Evolutionary conservation across 2,797 vertebrate genomes (phyloP).

Genomic region (Scarus forsteni): DNA sequence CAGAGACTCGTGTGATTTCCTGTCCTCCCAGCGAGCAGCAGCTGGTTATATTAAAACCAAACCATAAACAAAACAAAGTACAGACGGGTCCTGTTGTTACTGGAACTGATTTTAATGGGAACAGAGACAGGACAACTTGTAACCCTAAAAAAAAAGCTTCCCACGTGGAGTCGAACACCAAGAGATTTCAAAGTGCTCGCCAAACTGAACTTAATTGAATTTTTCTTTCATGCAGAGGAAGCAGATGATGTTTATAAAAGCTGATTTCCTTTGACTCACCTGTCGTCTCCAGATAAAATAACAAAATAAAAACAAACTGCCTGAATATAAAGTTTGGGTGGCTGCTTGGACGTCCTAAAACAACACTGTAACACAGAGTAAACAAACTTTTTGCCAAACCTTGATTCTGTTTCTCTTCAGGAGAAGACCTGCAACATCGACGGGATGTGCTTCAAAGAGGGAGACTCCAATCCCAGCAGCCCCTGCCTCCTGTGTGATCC

Average conservation of each 20-base stretch:
- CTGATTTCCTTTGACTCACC: slow-evolving; percentile 41
- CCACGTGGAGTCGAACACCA: slow-evolving; percentile 15
- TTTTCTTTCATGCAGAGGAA: not conserved
- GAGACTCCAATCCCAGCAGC: slow-evolving; percentile 84
- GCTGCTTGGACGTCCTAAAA: not conserved
- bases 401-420: slow-evolving; percentile 65
- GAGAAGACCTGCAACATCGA: slow-evolving; percentile 88
- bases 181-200: slow-evolving; percentile 1
- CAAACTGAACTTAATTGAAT: slow-evolving; percentile 42
- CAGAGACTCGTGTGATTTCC: slow-evolving; percentile 43
- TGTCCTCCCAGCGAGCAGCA: slow-evolving; percentile 19
- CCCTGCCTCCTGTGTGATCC: slow-evolving; percentile 88
- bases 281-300: not conserved
- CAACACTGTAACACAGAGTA: not conserved
- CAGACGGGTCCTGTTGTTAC: slow-evolving; percentile 18
- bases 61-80: not conserved
- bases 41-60: slow-evolving; percentile 29
- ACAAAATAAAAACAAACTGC: not conserved
- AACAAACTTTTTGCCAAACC: slow-evolving; percentile 5
- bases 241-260: slow-evolving; percentile 22
- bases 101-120: slow-evolving; percentile 38
- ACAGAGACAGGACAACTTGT: slow-evolving; percentile 14
- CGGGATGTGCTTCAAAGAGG: slow-evolving; percentile 86
- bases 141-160: slow-evolving; percentile 18
- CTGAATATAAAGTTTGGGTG: not conserved